Evolutionary conservation across 2,113 vertebrate genomes (phyloP).

Genomic region (Capreolus pygargus): DNA sequence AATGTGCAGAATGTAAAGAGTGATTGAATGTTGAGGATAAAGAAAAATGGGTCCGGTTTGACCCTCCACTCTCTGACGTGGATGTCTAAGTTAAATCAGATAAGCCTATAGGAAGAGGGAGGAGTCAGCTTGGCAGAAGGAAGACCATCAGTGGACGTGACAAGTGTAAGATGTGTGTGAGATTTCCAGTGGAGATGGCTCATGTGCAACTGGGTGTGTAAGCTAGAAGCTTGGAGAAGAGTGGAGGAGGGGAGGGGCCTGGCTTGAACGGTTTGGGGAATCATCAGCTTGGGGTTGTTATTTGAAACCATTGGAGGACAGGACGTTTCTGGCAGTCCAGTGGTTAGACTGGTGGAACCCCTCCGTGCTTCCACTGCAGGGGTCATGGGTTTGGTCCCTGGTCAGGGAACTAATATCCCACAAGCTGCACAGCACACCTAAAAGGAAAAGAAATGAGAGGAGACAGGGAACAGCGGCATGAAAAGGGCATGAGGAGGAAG

Average conservation of each 20-base stretch:
- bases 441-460: background rate
- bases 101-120: background rate
- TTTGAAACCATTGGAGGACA: background rate
- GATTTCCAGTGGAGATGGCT: background rate
- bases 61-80: background rate
- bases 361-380: accelerated
- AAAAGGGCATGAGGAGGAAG: background rate
- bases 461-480: background rate
- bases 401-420: background rate
- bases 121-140: background rate
- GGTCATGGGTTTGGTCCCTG: background rate
- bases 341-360: background rate
- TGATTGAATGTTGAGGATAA: background rate
- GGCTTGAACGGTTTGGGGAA: background rate
- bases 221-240: background rate
- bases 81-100: background rate
- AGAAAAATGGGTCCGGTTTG: background rate
- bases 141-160: background rate
- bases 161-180: background rate
- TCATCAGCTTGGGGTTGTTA: background rate
- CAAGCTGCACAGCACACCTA: background rate
- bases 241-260: background rate
- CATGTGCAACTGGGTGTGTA: background rate
- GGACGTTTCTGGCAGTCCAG: background rate
- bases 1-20: background rate